Conservation (phyloP, 2,797 vertebrate species). For the Oophaga sylvatica region DNA sequence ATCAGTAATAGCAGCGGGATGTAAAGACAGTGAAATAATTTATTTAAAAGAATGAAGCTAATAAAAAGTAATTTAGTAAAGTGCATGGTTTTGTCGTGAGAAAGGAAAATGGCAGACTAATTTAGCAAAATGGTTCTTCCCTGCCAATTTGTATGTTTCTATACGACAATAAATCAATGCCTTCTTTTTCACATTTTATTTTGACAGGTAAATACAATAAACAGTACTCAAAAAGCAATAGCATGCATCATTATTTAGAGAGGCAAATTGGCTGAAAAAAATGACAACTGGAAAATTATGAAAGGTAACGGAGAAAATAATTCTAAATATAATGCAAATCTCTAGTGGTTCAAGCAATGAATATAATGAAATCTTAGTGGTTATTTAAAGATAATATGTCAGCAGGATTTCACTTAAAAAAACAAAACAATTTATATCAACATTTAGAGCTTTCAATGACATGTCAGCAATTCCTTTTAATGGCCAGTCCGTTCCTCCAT, state of each 20-base stretch:
- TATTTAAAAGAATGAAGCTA: conserved; percentile 42
- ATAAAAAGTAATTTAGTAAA: conserved; percentile 53
- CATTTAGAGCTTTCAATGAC: too few relatives aligned
- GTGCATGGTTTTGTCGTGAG: conserved; percentile 45
- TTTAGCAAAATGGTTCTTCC: conserved; percentile 54
- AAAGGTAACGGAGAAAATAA: background rate
- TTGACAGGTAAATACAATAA: conserved; percentile 59
- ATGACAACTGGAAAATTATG: background rate
- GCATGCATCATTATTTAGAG: conserved; percentile 20
- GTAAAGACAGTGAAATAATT: conserved; percentile 23
- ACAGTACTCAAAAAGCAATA: conserved; percentile 49
- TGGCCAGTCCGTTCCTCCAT: too few relatives aligned
- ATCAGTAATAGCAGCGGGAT: conserved; percentile 23
- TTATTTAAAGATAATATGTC: background rate
- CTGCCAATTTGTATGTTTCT: conserved; percentile 53
- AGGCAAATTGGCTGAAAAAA: conserved; percentile 22
- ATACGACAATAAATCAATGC: conserved; percentile 50
- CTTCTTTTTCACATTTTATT: conserved; percentile 41
- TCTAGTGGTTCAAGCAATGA: background rate
- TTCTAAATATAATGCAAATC: background rate
- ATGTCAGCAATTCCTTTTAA: too few relatives aligned
- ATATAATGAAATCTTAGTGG: background rate
- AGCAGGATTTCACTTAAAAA: too few relatives aligned
- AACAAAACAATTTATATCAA: too few relatives aligned
- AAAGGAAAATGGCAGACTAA: conserved; percentile 50